Base-by-base conservation (phyloP, 2,113 vertebrate species). In the Ia io region DNA sequence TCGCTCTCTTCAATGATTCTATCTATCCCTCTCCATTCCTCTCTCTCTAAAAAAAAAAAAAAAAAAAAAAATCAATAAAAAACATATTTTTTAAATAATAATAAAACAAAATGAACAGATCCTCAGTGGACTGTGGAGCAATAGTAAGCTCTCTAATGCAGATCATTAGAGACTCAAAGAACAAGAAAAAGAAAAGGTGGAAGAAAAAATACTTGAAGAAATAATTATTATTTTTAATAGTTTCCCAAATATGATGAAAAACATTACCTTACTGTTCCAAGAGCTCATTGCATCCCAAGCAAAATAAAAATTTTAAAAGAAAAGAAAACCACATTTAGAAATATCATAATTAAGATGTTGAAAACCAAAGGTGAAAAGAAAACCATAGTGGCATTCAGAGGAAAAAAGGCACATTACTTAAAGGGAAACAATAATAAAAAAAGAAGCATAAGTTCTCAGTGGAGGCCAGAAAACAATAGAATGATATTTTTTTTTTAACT, bases 321-420 rank as follows among this genome's bases (percentile, higher is more conserved):
- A 56, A 69, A 40, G 16, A n/a, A 94, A 76, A 42, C 17, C 5
- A 40, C 42, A 91, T 61, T n/a, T 30, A 44, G 23, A 84, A 92
- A 70, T n/a, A 63, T 44, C 23, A 37, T 22, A 84, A 22, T 35
- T 63, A 83, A 76, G 35, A 18, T 61, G 10, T 25, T 83, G n/a
- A 76, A 95, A 51, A 91, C 13, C 13, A 92, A 94, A 85, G 1
- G 6, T 67, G 56, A 51, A 84, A 84, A 91, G 84, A 79, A 91
- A 92, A 93, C 9, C 30, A 23, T 28, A 74, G 69, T 3, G 37
- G 44, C 37, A 90, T 25, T 93, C 25, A n/a, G 5, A 71, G 1
- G 17, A 17, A 17, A 3, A 3, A 11, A 28, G 40, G 80, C 7
- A 40, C 9, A 3, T 49, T 12, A 71, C 13, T 69, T 37, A 74